Evolutionary conservation across 2,888 invertebrate species (phyloP).

Genomic region (Drosophila yooni): DNA sequence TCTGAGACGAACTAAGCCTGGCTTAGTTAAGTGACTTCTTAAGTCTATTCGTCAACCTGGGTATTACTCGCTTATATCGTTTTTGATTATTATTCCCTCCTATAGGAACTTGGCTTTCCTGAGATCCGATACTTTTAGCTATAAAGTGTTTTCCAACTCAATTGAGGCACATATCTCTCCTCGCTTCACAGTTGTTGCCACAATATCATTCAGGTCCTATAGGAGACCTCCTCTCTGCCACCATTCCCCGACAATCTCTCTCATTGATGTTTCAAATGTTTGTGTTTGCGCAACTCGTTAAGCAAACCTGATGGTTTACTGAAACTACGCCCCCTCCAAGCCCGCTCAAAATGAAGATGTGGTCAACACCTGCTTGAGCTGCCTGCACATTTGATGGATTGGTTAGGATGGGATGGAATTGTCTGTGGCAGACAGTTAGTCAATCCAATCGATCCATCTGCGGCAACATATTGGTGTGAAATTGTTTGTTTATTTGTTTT

Average conservation of each 20-base stretch:
- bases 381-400: slow-evolving; percentile 53
- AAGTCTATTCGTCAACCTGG: too few species aligned
- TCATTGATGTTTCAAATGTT: background rate
- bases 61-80: too few species aligned
- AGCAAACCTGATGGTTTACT: slow-evolving; percentile 36
- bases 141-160: background rate
- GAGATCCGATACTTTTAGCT: too few species aligned
- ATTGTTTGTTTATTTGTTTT: slow-evolving; percentile 49
- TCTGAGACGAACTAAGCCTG: background rate
- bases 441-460: slow-evolving; percentile 21
- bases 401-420: slow-evolving; percentile 41
- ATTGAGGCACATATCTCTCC: background rate
- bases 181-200: background rate
- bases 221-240: background rate
- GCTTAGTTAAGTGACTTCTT: background rate
- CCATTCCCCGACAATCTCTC: background rate
- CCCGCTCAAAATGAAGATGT: slow-evolving; percentile 48
- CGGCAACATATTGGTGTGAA: slow-evolving; percentile 70
- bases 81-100: too few species aligned
- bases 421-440: slow-evolving; percentile 10
- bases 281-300: slow-evolving; percentile 17
- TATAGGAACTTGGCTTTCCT: too few species aligned
- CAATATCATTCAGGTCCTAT: background rate
- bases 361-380: slow-evolving; percentile 57
- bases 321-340: slow-evolving; percentile 16